phyloP scores from a whole-genome alignment of 2,888 invertebrate genomes.

The Drosophila falleni region DNA sequence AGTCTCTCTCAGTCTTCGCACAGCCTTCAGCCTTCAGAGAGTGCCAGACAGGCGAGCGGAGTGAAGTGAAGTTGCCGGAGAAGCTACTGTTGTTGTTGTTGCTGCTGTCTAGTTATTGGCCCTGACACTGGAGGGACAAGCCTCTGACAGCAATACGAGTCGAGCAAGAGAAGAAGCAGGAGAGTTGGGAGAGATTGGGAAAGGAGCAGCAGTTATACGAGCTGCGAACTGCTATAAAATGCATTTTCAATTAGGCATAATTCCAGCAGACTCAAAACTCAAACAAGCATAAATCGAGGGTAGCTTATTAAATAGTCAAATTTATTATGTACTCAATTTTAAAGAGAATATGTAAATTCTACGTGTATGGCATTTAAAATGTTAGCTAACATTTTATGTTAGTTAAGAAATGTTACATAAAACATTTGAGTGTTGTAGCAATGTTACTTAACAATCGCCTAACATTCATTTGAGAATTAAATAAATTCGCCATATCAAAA shows the following conservation, averaged over 20 bases:
- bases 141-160: conserved; percentile 10
- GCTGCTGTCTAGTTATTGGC: conserved; percentile 58
- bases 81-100: conserved; percentile 22
- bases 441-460: not conserved
- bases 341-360: not conserved
- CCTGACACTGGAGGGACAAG: conserved; percentile 51
- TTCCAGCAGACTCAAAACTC: conserved; percentile 59
- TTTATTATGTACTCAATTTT: not conserved
- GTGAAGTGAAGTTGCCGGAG: conserved; percentile 29
- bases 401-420: not conserved
- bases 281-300: conserved; percentile 29
- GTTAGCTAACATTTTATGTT: not conserved
- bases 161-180: not conserved
- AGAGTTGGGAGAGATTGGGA: not conserved
- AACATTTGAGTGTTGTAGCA: no score
- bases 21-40: conserved; percentile 46
- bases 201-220: conserved; percentile 41
- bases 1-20: conserved; percentile 52
- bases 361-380: not conserved
- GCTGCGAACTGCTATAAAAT: conserved; percentile 75
- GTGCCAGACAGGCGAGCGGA: conserved; percentile 77
- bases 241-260: conserved; percentile 80
- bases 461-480: no score
- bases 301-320: conserved; percentile 11
- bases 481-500: not conserved